Base-by-base conservation (phyloP, 2,113 vertebrate species). In the Brienomyrus brachyistius region DNA sequence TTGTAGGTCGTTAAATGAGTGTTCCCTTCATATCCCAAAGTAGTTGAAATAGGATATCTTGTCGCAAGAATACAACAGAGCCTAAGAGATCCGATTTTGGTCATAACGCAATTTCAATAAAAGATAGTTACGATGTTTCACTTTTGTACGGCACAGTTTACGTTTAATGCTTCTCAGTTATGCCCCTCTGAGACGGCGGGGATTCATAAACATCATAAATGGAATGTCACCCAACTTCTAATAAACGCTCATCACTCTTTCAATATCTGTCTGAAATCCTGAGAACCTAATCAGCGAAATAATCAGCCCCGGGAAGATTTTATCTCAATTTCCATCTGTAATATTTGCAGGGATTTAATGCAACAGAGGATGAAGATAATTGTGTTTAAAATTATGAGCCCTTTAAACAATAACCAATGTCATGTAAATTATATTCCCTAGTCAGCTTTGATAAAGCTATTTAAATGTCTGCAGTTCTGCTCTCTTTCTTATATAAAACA, bases 391-490 rank as follows among this genome's bases (percentile, higher is more conserved):
- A 88, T 80, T 66, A 45, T 56, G 82, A 82, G 43, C 66, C 59
- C 31, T 91, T 89, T 17, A 80, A 89, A 66, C 62, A 66, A 50
- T 11, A 56, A 43, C 31, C 88, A 77, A 91, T 90, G 3, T 89
- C 89, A 92, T 48, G 89, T 91, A 92, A 94, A 95, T 93, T 93
- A 91, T 90, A 91, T 21, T 45, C 87, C 51, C 35, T 15, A 45
- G 40, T 17, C 17, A n/a, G 15, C 43, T 80, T 80, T 80, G 35
- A 43, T 40, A 43, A 80, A 84, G 45, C 45, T 43, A 43, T 80
- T 80, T 43, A 80, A 80, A 80, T 43, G 74, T 35, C 0, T 80
- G 15, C 2, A 5, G 74, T 13, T 17, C 35, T 40, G 74, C 74
- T 6, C 31, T 40, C 1, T 43, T 80, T 43, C 35, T 80, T 21